Conservation (phyloP, 2,888 invertebrate species). For the Aspidiotus destructor region DNA sequence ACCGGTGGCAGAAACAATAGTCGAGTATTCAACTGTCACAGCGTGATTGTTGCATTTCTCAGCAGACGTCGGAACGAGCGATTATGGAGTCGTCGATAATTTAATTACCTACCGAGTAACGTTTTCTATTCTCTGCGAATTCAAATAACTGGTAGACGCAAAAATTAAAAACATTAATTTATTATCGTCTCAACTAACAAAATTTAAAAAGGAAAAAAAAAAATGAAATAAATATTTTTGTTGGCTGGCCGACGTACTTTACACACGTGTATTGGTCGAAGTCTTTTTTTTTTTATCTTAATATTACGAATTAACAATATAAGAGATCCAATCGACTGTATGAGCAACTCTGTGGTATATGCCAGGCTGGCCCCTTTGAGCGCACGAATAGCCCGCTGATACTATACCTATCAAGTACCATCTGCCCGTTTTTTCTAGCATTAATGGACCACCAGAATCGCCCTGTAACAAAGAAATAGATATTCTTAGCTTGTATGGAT, state of each 20-base stretch:
- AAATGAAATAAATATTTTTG: conserved; percentile 11
- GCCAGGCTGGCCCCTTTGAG: conserved; percentile 84
- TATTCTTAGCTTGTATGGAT: too few species aligned
- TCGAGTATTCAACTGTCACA: background rate
- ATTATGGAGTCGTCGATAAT: background rate
- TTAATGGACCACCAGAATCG: conserved; percentile 79
- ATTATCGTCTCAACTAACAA: conserved; percentile 20
- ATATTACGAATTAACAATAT: conserved; percentile 47
- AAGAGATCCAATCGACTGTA: conserved; percentile 85
- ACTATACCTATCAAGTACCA: conserved; percentile 89
- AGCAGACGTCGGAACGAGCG: background rate
- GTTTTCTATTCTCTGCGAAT: background rate
- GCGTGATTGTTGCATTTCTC: background rate
- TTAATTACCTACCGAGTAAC: background rate
- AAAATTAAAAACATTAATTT: conserved; percentile 27
- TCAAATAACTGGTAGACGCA: background rate
- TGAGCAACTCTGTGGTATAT: conserved; percentile 88
- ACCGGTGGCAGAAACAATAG: too few species aligned
- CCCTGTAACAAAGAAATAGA: conserved; percentile 48
- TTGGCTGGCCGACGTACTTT: conserved; percentile 23
- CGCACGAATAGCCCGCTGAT: conserved; percentile 88
- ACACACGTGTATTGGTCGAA: conserved; percentile 6
- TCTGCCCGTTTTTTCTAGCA: conserved; percentile 74
- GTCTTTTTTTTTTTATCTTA: background rate
- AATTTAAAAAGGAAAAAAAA: conserved; percentile 3